phyloP scores from a whole-genome alignment of 2,113 vertebrate genomes.

The Rhinoderma darwinii region DNA sequence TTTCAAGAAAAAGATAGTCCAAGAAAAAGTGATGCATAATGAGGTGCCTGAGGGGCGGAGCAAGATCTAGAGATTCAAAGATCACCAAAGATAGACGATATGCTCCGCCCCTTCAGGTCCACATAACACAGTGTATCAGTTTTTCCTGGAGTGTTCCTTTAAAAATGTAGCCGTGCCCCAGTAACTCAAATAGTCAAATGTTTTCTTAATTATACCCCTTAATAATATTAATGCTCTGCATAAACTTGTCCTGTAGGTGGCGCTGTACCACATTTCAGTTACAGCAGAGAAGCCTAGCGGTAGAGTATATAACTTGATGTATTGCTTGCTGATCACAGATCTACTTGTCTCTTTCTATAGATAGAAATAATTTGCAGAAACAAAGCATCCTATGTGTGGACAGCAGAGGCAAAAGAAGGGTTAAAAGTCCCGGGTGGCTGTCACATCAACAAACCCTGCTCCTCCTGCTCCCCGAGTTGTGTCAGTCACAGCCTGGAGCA shows the following conservation, averaged over 20 bases:
- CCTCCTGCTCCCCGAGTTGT: neutral
- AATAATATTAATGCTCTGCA: neutral
- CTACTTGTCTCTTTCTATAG: neutral
- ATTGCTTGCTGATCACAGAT: neutral
- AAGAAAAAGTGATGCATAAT: too few relatives aligned
- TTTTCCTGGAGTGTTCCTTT: too few relatives aligned
- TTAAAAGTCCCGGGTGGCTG: neutral
- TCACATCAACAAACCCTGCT: neutral
- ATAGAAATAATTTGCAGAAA: neutral
- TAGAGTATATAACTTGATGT: neutral
- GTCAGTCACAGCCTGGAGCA: conserved; percentile 30
- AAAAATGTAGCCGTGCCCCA: too few relatives aligned
- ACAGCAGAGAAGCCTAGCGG: neutral
- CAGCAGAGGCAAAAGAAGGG: neutral
- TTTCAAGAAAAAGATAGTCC: too few relatives aligned
- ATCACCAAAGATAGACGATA: too few relatives aligned
- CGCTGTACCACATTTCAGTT: neutral
- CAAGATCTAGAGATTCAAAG: too few relatives aligned
- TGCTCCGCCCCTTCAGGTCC: too few relatives aligned
- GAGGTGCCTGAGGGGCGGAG: too few relatives aligned
- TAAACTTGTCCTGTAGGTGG: neutral
- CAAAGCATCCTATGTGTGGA: conserved; percentile 26
- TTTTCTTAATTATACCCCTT: too few relatives aligned
- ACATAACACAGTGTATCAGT: too few relatives aligned
- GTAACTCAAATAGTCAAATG: too few relatives aligned